phyloP scores from a whole-genome alignment of 2,797 vertebrate genomes.

The Hafferia zeledoni region DNA sequence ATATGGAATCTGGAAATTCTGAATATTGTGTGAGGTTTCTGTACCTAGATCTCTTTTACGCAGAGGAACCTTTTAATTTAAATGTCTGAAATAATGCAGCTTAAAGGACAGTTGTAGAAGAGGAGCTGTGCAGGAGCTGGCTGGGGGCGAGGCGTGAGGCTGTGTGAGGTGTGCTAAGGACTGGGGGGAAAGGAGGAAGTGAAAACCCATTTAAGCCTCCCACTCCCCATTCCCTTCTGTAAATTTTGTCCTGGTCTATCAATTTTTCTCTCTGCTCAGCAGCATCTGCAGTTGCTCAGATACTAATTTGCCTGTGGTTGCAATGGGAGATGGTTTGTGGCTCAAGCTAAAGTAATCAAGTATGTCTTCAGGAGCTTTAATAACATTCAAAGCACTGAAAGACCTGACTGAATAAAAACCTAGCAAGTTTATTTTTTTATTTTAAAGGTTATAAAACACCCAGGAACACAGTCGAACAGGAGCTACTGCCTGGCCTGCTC shows the following conservation, averaged over 20 bases:
- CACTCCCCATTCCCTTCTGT: not conserved
- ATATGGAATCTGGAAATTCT: not conserved
- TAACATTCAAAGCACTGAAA: conserved; percentile 44
- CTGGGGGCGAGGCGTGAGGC: not conserved
- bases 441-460: conserved; percentile 41
- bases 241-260: not conserved
- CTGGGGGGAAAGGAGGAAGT: not conserved
- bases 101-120: not conserved
- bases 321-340: not conserved
- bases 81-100: not conserved
- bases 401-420: conserved; percentile 16
- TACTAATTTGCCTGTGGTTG: not conserved
- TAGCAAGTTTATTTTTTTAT: not conserved
- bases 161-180: not conserved
- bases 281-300: not conserved
- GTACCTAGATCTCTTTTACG: not conserved
- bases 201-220: not conserved
- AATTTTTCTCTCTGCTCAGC: not conserved
- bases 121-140: not conserved
- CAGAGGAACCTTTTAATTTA: not conserved
- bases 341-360: not conserved
- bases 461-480: not conserved
- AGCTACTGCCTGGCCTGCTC: not conserved
- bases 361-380: conserved; percentile 18
- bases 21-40: not conserved